Percentiles rank a stretch among this genome's conserved stretches.
phyloP scores from a whole-genome alignment of 2,113 vertebrate species.

The Dasyprocta punctata region DNA sequence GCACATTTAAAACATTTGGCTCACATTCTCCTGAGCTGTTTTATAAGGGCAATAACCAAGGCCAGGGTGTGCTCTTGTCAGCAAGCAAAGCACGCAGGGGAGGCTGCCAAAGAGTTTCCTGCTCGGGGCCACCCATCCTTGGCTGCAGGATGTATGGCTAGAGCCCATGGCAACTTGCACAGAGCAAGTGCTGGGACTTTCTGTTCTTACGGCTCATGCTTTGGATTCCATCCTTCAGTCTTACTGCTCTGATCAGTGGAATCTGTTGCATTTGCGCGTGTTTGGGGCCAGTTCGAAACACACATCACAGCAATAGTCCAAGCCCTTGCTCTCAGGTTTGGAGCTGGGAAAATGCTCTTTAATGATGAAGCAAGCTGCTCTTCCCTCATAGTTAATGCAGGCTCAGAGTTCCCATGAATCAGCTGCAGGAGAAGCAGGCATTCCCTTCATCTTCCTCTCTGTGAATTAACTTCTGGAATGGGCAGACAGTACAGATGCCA shows the following conservation, averaged over 20 bases:
- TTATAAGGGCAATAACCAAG: conserved; percentile 81
- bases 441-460: conserved; percentile 54
- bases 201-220: conserved; percentile 78
- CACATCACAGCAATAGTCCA: conserved; percentile 52
- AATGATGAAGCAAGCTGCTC: conserved; percentile 16
- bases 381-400: conserved; percentile 14
- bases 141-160: conserved; percentile 67
- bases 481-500: not conserved
- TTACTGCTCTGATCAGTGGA: conserved; percentile 52
- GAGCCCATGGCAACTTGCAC: conserved; percentile 67
- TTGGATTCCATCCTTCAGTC: conserved; percentile 74
- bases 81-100: conserved; percentile 72
- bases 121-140: conserved; percentile 80
- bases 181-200: conserved; percentile 73
- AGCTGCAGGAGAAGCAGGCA: conserved; percentile 26
- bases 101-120: conserved; percentile 81
- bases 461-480: conserved; percentile 67
- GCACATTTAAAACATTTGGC: conserved; percentile 79
- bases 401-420: conserved; percentile 54
- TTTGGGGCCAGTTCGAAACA: conserved; percentile 70
- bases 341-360: conserved; percentile 45
- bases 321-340: conserved; percentile 43
- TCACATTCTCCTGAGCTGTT: conserved; percentile 71
- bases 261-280: conserved; percentile 73
- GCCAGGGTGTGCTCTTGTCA: conserved; percentile 82